Evolutionary conservation across 2,113 vertebrate genomes (phyloP).

Genomic region (Callionymus lyra): DNA sequence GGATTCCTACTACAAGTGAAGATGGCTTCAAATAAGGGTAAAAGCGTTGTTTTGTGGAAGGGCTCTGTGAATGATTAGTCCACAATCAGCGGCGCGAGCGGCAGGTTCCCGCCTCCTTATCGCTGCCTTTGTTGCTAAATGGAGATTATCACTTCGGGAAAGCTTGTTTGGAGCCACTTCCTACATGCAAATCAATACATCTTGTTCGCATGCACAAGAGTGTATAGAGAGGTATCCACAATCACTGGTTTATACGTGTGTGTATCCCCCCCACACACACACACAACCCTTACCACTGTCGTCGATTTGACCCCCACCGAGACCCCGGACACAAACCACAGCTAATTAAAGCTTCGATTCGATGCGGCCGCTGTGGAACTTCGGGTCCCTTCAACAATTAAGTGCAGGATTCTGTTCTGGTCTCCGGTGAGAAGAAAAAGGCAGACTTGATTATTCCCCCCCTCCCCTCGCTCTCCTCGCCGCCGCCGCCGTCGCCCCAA

Average conservation of each 20-base stretch:
- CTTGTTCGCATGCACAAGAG: constrained; percentile 29
- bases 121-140: constrained; percentile 54
- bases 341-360: constrained; percentile 64
- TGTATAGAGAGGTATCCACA: constrained; percentile 1
- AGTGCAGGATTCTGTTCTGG: constrained; percentile 42
- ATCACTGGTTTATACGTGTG: constrained; percentile 12
- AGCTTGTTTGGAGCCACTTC: constrained; percentile 46
- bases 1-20: too few relatives aligned
- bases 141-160: constrained; percentile 54
- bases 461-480: too few relatives aligned
- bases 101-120: constrained; percentile 48
- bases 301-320: constrained; percentile 38
- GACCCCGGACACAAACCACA: constrained; percentile 43
- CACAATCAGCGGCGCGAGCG: constrained; percentile 59
- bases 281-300: constrained; percentile 26
- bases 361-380: constrained; percentile 48
- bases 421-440: constrained; percentile 27
- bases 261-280: constrained; percentile 10
- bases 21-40: constrained; percentile 3
- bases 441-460: constrained; percentile 29
- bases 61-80: constrained; percentile 56
- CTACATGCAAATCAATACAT: constrained; percentile 49
- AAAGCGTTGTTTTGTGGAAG: constrained; percentile 26
- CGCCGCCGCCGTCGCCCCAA: too few relatives aligned
- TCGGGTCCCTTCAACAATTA: constrained; percentile 61